A percentile compares a stretch with the other conserved stretches of the same genome.
phyloP scores from a whole-genome alignment of 2,797 vertebrate genomes.

The Characodon lateralis region DNA sequence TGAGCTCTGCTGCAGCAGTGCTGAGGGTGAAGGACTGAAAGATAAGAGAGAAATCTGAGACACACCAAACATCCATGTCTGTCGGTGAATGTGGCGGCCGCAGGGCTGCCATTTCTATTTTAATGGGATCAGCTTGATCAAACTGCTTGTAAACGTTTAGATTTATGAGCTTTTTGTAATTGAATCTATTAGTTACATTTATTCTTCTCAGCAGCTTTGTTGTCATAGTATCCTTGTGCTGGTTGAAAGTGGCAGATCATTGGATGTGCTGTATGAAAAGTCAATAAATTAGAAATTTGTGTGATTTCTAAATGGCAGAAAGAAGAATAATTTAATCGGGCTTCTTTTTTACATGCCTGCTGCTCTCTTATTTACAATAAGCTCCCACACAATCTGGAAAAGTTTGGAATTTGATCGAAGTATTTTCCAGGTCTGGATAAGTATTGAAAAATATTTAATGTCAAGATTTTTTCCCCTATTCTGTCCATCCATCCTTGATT shows the following conservation, averaged over 20 bases:
- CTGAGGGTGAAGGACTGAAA: slow-evolving; percentile 34
- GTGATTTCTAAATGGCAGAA: not conserved
- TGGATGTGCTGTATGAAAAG: no score
- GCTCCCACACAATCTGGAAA: no score
- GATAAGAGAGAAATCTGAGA: slow-evolving; percentile 29
- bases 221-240: slow-evolving; percentile 10
- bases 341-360: not conserved
- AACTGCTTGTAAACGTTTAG: not conserved
- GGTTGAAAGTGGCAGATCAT: not conserved
- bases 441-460: no score
- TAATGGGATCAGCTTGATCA: not conserved
- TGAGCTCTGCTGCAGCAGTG: slow-evolving; percentile 13
- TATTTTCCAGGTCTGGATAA: no score
- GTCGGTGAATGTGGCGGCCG: not conserved
- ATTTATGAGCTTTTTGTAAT: slow-evolving; percentile 6
- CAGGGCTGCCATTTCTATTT: slow-evolving; percentile 1
- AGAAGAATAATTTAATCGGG: not conserved
- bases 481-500: not conserved
- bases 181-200: not conserved
- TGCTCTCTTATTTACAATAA: not conserved
- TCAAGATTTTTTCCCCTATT: not conserved
- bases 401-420: no score
- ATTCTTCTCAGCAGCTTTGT: not conserved
- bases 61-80: slow-evolving; percentile 10
- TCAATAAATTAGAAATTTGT: not conserved